phyloP scores from a whole-genome alignment of 2,888 invertebrate genomes.

The Nemotelus nigrinus region DNA sequence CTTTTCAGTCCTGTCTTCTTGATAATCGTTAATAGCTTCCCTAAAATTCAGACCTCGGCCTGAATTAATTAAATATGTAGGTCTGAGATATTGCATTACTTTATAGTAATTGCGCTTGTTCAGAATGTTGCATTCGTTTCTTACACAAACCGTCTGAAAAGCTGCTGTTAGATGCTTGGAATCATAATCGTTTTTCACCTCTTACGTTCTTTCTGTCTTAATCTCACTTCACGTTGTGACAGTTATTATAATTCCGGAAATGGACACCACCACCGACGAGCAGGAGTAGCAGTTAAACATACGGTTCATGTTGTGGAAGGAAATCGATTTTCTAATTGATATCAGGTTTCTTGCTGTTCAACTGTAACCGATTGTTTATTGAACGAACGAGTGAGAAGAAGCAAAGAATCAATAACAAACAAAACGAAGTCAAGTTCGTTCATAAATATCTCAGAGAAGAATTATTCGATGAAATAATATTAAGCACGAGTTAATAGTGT shows the following conservation, averaged over 20 bases:
- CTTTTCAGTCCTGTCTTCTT: too few relatives aligned
- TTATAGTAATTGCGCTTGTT: slow-evolving; percentile 12
- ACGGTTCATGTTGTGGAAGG: too few relatives aligned
- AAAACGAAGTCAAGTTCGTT: too few relatives aligned
- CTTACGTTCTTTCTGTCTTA: neutral
- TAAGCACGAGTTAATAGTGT: neutral
- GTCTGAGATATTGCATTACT: neutral
- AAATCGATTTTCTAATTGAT: slow-evolving; percentile 42
- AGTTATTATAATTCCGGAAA: neutral
- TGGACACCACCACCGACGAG: too few relatives aligned
- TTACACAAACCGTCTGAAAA: slow-evolving; percentile 21
- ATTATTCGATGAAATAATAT: slow-evolving; percentile 1
- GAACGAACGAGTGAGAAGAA: neutral
- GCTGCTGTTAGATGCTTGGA: neutral
- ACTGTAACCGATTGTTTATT: neutral
- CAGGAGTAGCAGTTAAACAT: too few relatives aligned
- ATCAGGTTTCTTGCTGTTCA: slow-evolving; percentile 27
- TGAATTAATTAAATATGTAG: neutral
- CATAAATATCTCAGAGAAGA: neutral
- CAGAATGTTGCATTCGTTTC: neutral
- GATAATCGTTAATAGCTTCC: too few relatives aligned
- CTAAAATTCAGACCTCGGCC: too few relatives aligned
- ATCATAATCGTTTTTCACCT: neutral
- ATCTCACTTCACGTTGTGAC: neutral
- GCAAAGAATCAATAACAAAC: neutral